Conservation (phyloP, 2,888 invertebrate species). For the Philaethria dido region DNA sequence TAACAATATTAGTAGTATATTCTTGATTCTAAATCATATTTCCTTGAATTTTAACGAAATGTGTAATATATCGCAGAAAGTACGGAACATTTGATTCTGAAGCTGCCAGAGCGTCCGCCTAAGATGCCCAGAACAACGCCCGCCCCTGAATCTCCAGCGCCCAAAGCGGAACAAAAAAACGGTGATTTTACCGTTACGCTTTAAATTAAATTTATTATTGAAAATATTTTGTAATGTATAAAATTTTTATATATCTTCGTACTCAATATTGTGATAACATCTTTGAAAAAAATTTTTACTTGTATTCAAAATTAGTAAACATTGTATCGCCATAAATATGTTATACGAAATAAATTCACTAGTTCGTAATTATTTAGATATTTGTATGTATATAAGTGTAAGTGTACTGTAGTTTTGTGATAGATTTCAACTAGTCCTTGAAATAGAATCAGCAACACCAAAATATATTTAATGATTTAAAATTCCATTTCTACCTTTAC, state of each 20-base stretch:
- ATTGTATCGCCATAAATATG: not conserved
- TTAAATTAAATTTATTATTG: slow-evolving; percentile 46
- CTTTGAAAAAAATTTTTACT: too few species aligned
- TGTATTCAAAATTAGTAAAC: too few species aligned
- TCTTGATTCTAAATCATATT: not conserved
- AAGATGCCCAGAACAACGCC: slow-evolving; percentile 49
- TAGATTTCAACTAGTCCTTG: slow-evolving; percentile 22
- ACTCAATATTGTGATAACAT: not conserved
- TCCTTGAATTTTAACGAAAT: not conserved
- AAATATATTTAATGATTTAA: not conserved
- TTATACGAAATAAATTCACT: not conserved
- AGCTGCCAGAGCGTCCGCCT: slow-evolving; percentile 65
- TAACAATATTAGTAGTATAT: not conserved
- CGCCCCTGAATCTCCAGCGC: slow-evolving; percentile 53
- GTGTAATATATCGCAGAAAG: slow-evolving; percentile 78
- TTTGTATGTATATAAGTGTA: not conserved
- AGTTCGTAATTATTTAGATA: slow-evolving; percentile 6
- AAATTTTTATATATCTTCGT: not conserved
- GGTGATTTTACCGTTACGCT: slow-evolving; percentile 78
- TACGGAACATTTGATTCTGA: slow-evolving; percentile 68
- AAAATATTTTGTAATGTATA: not conserved
- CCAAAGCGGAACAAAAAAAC: slow-evolving; percentile 70
- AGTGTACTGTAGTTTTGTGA: slow-evolving; percentile 7
- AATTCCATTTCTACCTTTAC: slow-evolving; percentile 44
- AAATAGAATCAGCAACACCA: slow-evolving; percentile 21